phyloP scores from a whole-genome alignment of 2,113 vertebrate species.

The Sinocyclocheilus anshuiensis region DNA sequence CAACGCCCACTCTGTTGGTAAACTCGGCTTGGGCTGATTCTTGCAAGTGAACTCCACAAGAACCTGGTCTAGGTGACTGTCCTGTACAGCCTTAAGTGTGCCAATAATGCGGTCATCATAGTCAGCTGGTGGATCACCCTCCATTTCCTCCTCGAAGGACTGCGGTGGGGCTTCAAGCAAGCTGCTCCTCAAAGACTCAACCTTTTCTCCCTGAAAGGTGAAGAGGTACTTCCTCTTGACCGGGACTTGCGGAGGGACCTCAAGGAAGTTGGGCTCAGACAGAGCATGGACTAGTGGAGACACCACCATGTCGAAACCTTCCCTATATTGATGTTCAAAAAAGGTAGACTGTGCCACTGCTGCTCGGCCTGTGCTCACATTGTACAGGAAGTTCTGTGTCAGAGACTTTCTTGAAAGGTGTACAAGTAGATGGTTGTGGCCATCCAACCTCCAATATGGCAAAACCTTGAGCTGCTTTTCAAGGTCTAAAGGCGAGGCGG shows the following conservation, averaged over 20 bases:
- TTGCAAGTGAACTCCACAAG: constrained; percentile 98
- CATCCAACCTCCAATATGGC: constrained; percentile 93
- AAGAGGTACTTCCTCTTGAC: constrained; percentile 97
- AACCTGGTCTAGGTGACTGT: constrained; percentile 95
- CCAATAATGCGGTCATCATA: constrained; percentile 96
- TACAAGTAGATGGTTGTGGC: constrained; percentile 94
- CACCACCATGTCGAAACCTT: constrained; percentile 91
- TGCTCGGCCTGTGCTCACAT: constrained; percentile 91
- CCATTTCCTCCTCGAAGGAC: constrained; percentile 95
- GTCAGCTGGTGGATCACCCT: constrained; percentile 91
- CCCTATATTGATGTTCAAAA: constrained; percentile 88
- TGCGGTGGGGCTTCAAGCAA: constrained; percentile 90
- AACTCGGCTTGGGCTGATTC: constrained; percentile 82
- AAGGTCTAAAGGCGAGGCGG: constrained; percentile 79
- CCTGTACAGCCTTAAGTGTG: constrained; percentile 95
- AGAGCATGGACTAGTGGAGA: constrained; percentile 93
- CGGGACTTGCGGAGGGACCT: constrained; percentile 94
- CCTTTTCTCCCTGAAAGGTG: constrained; percentile 96
- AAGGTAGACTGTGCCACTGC: constrained; percentile 96
- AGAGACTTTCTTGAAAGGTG: constrained; percentile 88
- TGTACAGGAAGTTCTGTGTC: constrained; percentile 93
- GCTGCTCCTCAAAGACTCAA: constrained; percentile 90
- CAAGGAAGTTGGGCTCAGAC: constrained; percentile 95
- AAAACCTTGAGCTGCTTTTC: constrained; percentile 90
- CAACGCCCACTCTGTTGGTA: constrained; percentile 95